Base-by-base conservation (phyloP, 2,113 vertebrate species). In the Poecile atricapillus region DNA sequence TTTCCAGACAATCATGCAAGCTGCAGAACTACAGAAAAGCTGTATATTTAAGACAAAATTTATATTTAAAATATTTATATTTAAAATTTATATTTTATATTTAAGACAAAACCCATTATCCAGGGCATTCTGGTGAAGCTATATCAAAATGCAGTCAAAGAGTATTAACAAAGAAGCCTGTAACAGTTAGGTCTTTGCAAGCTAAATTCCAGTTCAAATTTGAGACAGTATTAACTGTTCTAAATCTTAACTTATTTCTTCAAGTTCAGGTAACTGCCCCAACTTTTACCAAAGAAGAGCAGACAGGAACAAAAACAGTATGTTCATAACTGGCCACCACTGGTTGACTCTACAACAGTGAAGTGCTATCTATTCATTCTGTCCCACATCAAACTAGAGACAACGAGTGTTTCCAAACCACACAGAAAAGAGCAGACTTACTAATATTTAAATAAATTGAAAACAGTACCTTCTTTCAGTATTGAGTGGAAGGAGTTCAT, bases 391-490 rank as follows among this genome's bases (percentile, higher is more conserved):
- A 85, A 62, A 76, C 49, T 47, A 46, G 12, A 74, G 13, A 39
- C 28, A 43, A 52, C 5, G 7, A 77, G 10, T 55, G 15, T 35
- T 67, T 17, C 7, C 27, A 74, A 63, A 62, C 3, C 10, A 49
- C 23, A 76, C 30, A 14, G 20, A 82, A 78, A 74, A 35, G 6
- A 68, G 11, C 0, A 77, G 2, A 20, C 33, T 43, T 39, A 63
- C 2, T 33, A 82, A 18, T 50, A 68, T 11, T 62, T 35, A 79
- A 44, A 68, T 18, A 31, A 84, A 63, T 2, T 44, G 16, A 71
- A 68, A 87, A 59, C 20, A 55, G 58, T 80, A 95, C 89, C 95
- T 95, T 47, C 37, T 91, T 91, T 88, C 56, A 28, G 84, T 56
- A 63, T 63, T 43, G 67, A 47, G 50, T 55, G 8, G 52, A 64